Conservation (phyloP, 2,888 invertebrate genomes). For the Volucella bombylans region DNA sequence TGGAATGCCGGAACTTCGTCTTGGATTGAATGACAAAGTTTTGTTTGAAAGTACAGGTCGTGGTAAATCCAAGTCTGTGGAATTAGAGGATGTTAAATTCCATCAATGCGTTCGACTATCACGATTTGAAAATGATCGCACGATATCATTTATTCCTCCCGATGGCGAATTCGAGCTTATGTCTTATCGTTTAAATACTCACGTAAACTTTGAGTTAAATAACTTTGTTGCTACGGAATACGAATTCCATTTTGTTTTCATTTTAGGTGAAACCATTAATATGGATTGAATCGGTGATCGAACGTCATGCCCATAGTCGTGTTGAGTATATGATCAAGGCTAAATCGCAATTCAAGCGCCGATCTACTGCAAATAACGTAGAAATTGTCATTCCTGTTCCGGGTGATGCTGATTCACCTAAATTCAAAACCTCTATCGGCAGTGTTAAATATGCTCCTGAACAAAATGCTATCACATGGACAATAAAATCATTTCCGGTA, state of each 20-base stretch:
- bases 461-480: constrained; percentile 98
- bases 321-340: constrained; percentile 99
- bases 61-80: constrained; percentile 98
- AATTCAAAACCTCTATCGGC: constrained; percentile 98
- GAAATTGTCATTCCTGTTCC: constrained; percentile 98
- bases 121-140: constrained; percentile 98
- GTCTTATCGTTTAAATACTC: constrained; percentile 98
- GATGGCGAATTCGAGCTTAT: constrained; percentile 99
- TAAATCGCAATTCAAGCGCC: constrained; percentile 97
- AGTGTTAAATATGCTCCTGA: constrained; percentile 99
- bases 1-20: constrained; percentile 98
- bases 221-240: not conserved
- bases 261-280: constrained; percentile 92
- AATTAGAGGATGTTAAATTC: constrained; percentile 98
- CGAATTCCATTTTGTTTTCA: not conserved
- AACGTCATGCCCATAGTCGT: constrained; percentile 97
- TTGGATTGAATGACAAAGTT: constrained; percentile 98
- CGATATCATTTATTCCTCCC: constrained; percentile 98
- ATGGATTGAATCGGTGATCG: constrained; percentile 99
- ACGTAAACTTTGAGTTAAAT: constrained; percentile 84
- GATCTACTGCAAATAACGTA: constrained; percentile 99
- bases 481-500: constrained; percentile 95
- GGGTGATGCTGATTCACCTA: constrained; percentile 98
- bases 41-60: constrained; percentile 98
- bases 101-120: constrained; percentile 99